Evolutionary conservation across 2,888 invertebrate genomes (phyloP).

Genomic region (Synanthedon formicaeformis): DNA sequence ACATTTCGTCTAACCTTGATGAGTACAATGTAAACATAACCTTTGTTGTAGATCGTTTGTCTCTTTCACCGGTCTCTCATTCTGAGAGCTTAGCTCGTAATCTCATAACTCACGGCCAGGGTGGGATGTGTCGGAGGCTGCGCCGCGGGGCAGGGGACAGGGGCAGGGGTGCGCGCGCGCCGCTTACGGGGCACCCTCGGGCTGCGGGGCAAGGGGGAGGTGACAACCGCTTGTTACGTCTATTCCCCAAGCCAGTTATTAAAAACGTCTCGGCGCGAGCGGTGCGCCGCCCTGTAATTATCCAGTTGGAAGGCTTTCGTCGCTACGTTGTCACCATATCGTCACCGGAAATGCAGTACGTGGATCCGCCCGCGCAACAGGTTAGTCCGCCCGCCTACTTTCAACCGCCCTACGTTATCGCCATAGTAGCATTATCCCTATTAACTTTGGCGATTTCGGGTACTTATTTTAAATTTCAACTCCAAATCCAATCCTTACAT

Average conservation of each 20-base stretch:
- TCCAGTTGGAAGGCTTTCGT: conserved; percentile 43
- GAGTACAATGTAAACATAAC: conserved; percentile 33
- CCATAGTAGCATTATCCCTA: conserved; percentile 17
- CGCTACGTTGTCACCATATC: conserved; percentile 49
- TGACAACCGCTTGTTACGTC: conserved; percentile 71
- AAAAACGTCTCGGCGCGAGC: conserved; percentile 72
- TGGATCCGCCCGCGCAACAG: conserved; percentile 67
- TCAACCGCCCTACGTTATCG: conserved; percentile 22
- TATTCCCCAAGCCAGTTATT: conserved; percentile 71
- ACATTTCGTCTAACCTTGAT: not conserved
- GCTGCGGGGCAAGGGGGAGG: conserved; percentile 54
- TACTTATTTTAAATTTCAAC: not conserved
- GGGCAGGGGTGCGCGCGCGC: conserved; percentile 38
- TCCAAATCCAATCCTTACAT: not conserved
- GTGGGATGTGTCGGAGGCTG: conserved; percentile 54
- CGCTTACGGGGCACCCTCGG: conserved; percentile 24
- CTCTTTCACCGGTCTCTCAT: conserved; percentile 28
- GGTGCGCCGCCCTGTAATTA: conserved; percentile 71
- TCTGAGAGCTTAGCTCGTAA: conserved; percentile 22
- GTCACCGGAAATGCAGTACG: conserved; percentile 65
- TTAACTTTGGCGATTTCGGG: not conserved
- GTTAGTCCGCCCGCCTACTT: conserved; percentile 57
- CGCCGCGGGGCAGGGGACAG: conserved; percentile 22
- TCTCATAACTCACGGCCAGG: conserved; percentile 59
- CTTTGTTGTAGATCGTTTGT: conserved; percentile 24